Evolutionary conservation across 2,888 invertebrate species (phyloP), one percentile per base, ranked within the genome.

Genomic region (Andrena chrysosceles): DNA sequence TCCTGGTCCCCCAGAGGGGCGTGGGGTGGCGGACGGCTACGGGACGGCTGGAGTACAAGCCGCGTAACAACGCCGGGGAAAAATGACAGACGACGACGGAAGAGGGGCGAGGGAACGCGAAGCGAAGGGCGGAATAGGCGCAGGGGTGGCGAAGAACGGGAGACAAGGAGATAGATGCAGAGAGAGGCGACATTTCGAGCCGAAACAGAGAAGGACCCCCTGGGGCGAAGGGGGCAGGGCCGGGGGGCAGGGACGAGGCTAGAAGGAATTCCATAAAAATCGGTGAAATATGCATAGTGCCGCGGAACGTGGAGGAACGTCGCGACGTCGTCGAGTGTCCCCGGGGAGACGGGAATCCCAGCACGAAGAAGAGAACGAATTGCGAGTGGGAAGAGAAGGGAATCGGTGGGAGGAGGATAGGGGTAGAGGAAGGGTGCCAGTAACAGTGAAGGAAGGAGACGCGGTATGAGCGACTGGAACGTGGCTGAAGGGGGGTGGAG

Each of bases 271-370:
- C 90, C 90, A 90, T 91, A 91, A 92, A 92, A 92, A 92, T 93
- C 89, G 90, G 91, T 92, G 89, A 93, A 91, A 92, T 93, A 92
- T 93, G 92, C 92, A 91, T 90, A 90, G 89, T 84, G 78, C 85
- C 87, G 85, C 82, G 87, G 82, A 89, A 89, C 87, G 89, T 82
- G 85, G 68, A 83, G 86, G 77, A 87, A 86, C 87, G 90, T 86
- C 89, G 88, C 85, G 86, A 89, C 88, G 87, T 88, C 86, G 85
- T 85, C 86, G 86, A 87, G 85, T 73, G 86, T 89, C 91, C 85
- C 91, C 35, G 66, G 89, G 87, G 91, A 89, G 77, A 86, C 85
- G 85, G 85, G 89, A 92, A 92, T 92, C 92, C 89, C 86, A 73
- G 86, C 84, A 66, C 81, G 83, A 77, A 81, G 60, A 77, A 70